Evolutionary conservation across 2,888 invertebrate genomes (phyloP).

Genomic region (Notodonta ziczac): DNA sequence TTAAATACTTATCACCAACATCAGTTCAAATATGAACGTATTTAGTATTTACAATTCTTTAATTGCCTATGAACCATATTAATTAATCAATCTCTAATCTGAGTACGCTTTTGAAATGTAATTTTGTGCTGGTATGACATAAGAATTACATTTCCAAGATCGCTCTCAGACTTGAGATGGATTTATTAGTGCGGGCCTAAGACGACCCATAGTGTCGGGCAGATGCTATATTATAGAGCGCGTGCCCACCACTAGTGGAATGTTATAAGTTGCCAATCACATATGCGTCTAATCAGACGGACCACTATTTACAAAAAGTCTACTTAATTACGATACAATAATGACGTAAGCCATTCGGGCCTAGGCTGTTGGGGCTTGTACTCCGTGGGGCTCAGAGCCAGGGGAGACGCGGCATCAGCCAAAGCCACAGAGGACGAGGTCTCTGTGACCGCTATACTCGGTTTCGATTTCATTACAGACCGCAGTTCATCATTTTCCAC

Average conservation of each 20-base stretch:
- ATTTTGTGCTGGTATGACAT: too few relatives aligned
- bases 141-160: too few relatives aligned
- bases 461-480: conserved; percentile 84
- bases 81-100: too few relatives aligned
- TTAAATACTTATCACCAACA: conserved; percentile 60
- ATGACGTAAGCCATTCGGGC: conserved; percentile 75
- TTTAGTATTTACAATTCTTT: conserved; percentile 58
- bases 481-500: conserved; percentile 81
- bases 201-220: conserved; percentile 33
- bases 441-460: conserved; percentile 79
- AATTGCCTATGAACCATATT: conserved; percentile 14
- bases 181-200: conserved; percentile 18
- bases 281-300: conserved; percentile 36
- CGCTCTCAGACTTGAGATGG: too few relatives aligned
- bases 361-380: conserved; percentile 71
- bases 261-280: conserved; percentile 39
- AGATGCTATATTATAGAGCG: conserved; percentile 19
- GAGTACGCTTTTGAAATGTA: too few relatives aligned
- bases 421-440: conserved; percentile 73
- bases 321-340: conserved; percentile 75
- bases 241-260: conserved; percentile 21
- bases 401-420: conserved; percentile 72
- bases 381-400: conserved; percentile 73
- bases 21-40: conserved; percentile 68
- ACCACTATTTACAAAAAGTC: conserved; percentile 39